phyloP scores from a whole-genome alignment of 2,113 vertebrate genomes.

The Cromileptes altivelis region DNA sequence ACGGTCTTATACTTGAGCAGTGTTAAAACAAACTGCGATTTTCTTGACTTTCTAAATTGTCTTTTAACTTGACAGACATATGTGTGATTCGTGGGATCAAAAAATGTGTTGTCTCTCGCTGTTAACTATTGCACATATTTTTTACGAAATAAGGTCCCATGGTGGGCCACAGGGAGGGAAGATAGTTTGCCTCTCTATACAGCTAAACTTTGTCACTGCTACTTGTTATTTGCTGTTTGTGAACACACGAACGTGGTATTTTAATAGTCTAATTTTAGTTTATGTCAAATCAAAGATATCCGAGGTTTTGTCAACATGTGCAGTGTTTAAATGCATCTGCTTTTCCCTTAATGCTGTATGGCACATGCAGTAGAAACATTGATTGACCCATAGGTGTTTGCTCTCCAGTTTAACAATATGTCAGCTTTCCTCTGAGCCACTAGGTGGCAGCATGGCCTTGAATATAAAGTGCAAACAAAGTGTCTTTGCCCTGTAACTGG shows the following conservation, averaged over 20 bases:
- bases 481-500: not conserved
- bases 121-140: too few species aligned
- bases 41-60: too few species aligned
- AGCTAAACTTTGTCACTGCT: too few species aligned
- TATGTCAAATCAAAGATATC: not conserved
- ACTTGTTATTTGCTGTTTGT: too few species aligned
- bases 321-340: not conserved
- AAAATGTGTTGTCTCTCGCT: too few species aligned
- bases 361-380: not conserved
- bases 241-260: not conserved
- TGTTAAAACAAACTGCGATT: too few species aligned
- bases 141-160: too few species aligned
- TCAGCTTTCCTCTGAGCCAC: constrained; percentile 20
- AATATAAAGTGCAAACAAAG: not conserved
- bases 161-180: too few species aligned
- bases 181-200: too few species aligned
- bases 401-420: not conserved
- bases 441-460: constrained; percentile 65
- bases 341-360: not conserved
- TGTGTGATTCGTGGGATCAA: too few species aligned
- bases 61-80: too few species aligned
- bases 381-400: not conserved
- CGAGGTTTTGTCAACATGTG: not conserved
- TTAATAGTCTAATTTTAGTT: not conserved
- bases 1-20: too few species aligned